Conservation (phyloP, 2,113 vertebrate genomes). For the Lucifuga dentata region DNA sequence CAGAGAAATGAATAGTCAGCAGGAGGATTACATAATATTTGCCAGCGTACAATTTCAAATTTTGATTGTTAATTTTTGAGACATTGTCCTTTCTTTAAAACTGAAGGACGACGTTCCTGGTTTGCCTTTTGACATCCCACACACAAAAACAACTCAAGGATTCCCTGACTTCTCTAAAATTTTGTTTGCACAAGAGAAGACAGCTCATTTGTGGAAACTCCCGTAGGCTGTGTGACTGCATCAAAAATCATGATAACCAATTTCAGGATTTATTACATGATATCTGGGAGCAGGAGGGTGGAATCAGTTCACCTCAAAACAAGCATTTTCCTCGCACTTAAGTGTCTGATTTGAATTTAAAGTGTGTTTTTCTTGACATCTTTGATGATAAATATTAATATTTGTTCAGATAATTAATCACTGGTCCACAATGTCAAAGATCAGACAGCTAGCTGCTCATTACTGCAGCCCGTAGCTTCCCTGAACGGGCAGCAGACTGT, state of each 20-base stretch:
- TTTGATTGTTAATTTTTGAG: too few relatives aligned
- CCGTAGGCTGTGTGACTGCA: conserved; percentile 9
- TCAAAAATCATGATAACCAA: background rate
- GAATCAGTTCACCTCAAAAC: background rate
- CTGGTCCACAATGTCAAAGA: too few relatives aligned
- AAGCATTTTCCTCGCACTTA: background rate
- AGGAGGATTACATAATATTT: background rate
- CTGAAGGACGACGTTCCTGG: too few relatives aligned
- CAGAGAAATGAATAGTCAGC: background rate
- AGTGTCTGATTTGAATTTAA: background rate
- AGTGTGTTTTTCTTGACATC: too few relatives aligned
- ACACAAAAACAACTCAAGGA: background rate
- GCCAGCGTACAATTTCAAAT: background rate
- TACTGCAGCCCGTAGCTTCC: too few relatives aligned
- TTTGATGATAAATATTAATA: too few relatives aligned
- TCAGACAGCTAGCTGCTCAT: too few relatives aligned
- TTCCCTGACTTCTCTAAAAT: background rate
- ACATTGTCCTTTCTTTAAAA: too few relatives aligned
- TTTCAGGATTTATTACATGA: background rate
- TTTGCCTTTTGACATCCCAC: background rate
- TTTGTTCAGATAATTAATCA: too few relatives aligned
- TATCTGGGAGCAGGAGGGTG: too few relatives aligned
- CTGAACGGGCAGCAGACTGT: too few relatives aligned
- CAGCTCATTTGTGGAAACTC: background rate
- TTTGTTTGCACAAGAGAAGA: background rate